Evolutionary conservation across 2,888 invertebrate genomes (phyloP).

Genomic region (Caradrina clavipalpis): DNA sequence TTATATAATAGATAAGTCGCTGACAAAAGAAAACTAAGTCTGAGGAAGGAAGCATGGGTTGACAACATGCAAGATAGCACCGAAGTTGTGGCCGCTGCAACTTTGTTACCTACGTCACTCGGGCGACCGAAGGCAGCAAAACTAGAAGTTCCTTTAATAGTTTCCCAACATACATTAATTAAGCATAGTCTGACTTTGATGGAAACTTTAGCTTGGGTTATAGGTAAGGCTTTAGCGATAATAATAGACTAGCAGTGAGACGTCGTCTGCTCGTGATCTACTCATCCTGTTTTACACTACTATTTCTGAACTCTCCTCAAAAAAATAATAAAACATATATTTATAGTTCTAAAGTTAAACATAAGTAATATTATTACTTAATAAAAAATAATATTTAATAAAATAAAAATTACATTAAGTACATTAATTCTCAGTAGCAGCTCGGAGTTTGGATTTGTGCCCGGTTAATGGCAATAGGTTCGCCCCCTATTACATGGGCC

Average conservation of each 20-base stretch:
- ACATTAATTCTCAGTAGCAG: too few species aligned
- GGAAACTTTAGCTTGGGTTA: slow-evolving; percentile 9
- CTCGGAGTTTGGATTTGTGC: too few species aligned
- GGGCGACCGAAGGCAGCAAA: slow-evolving; percentile 4
- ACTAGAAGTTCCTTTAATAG: slow-evolving; percentile 24
- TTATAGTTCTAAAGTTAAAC: too few species aligned
- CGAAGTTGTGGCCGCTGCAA: slow-evolving; percentile 61
- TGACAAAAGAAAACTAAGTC: slow-evolving; percentile 46
- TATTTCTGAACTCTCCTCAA: too few species aligned
- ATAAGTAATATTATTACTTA: too few species aligned
- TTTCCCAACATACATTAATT: slow-evolving; percentile 21
- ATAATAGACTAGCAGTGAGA: slow-evolving; percentile 15
- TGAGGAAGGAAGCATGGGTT: slow-evolving; percentile 39
- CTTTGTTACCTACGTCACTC: slow-evolving; percentile 19
- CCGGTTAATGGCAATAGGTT: too few species aligned
- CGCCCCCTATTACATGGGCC: too few species aligned
- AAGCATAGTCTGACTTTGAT: slow-evolving; percentile 1
- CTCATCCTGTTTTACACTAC: too few species aligned
- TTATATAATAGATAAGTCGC: slow-evolving; percentile 31
- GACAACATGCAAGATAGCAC: slow-evolving; percentile 44
- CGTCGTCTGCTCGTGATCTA: not conserved
- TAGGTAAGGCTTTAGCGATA: not conserved
- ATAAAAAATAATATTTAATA: too few species aligned
- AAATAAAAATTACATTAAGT: too few species aligned
- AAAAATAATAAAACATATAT: too few species aligned